These are phyloP conservation scores for Aleiodes leptofemur DNA, from an alignment of 2,888 invertebrate species.

Conservation along the genomic window DNA sequence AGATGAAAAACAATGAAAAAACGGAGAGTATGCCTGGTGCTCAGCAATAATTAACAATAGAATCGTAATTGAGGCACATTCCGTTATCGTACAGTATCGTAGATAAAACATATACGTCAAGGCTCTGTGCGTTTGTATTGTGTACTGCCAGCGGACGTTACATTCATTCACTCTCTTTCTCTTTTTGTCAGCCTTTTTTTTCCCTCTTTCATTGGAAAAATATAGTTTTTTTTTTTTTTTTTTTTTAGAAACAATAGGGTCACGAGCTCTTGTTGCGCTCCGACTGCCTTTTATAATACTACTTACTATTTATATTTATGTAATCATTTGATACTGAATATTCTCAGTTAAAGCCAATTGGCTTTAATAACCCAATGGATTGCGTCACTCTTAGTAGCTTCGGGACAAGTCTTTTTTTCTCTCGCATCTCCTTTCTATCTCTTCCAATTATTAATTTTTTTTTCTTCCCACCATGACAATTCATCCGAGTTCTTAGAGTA, in stretches of 20 bases:
- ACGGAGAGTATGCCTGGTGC: constrained; percentile 53
- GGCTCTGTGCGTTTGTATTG: constrained; percentile 56
- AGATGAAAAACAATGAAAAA: constrained; percentile 49
- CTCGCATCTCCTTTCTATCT: constrained; percentile 25
- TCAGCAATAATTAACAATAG: constrained; percentile 67
- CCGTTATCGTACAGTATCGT: constrained; percentile 51
- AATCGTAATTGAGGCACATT: constrained; percentile 66
- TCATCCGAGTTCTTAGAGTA: constrained; percentile 17
- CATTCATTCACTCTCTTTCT: constrained; percentile 43
- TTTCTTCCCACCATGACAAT: neutral
- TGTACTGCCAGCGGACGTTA: constrained; percentile 46
- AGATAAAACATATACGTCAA: constrained; percentile 48
- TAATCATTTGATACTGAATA: constrained; percentile 28
- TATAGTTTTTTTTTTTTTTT: neutral
- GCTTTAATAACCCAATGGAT: constrained; percentile 20
- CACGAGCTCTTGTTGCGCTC: constrained; percentile 36
- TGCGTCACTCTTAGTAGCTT: constrained; percentile 10
- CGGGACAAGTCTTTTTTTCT: constrained; percentile 21
- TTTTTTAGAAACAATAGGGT: constrained; percentile 37
- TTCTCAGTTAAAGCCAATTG: constrained; percentile 16
- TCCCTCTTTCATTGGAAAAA: constrained; percentile 1
- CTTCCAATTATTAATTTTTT: too few relatives aligned
- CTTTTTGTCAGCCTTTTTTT: constrained; percentile 31
- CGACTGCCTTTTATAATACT: constrained; percentile 32
- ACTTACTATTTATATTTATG: constrained; percentile 22